Base-by-base conservation (phyloP, 2,797 vertebrate species). In the Anomalospiza imberbis region DNA sequence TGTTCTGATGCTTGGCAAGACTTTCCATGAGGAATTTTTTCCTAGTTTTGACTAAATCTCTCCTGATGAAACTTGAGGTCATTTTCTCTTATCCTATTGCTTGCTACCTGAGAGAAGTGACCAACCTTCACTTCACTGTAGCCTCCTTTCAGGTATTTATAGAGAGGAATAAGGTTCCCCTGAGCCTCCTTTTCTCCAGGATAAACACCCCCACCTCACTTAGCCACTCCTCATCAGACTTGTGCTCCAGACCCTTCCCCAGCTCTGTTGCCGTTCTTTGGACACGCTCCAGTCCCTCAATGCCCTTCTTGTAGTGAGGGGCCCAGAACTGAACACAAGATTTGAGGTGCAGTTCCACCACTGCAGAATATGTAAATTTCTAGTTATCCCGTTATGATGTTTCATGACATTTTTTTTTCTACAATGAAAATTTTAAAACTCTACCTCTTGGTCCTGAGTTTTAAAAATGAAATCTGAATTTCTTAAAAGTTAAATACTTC, bases 221-320 rank as follows among this genome's bases (percentile, higher is more conserved):
- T 55, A 84, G n/a, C 12, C 0, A 0, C 2, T 75, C 34, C 38
- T 9, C 31, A n/a, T 0, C 1, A 6, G 10, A 3, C 0, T 6
- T 55, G 15, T 48, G 7, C 65, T 47, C 60, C 6, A 74, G 28
- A 21, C 18, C 24, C 22, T 32, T 60, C 15, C 16, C 7, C 20
- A 58, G 12, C 24, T 47, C 13, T 0, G 0, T 1, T 44, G 1
- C 5, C 21, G 28, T 40, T 60, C n/a, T 36, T 22, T 78, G 45
- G 13, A 28, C 22, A 13, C 0, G 0, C 22, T 75, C 28, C 53
- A 91, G 31, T 3, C 0, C 4, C 7, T 67, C 61, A 11, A 2
- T 11, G 3, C 44, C n/a, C 0, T 55, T 68, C 22, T 20, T 48
- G 25, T 0, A n/a, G 5, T 17, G 45, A 79, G 7, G 28, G 4